Percentiles rank a stretch among this genome's conserved stretches.
Conservation (phyloP, 2,113 vertebrate species). For the Embiotoca jacksoni region DNA sequence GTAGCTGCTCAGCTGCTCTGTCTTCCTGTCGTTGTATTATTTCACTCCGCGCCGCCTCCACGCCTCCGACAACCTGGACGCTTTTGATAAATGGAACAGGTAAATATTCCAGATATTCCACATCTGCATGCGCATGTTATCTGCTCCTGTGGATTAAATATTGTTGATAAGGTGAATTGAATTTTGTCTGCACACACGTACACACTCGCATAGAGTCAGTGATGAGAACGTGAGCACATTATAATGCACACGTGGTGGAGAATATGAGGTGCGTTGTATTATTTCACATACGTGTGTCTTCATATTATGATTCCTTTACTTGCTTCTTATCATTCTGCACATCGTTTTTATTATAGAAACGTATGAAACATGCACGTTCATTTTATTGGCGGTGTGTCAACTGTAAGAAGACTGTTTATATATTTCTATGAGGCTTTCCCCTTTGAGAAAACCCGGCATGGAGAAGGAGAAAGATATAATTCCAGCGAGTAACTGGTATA, state of each 20-base stretch:
- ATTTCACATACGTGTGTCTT: not conserved
- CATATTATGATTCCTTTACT: not conserved
- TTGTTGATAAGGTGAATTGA: constrained; percentile 54
- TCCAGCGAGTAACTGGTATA: no score
- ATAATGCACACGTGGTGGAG: not conserved
- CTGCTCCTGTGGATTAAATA: constrained; percentile 40
- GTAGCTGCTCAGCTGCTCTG: not conserved
- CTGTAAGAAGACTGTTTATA: not conserved
- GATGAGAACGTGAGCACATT: constrained; percentile 5
- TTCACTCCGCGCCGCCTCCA: not conserved
- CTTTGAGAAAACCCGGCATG: no score
- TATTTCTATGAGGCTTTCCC: no score
- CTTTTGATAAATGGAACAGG: constrained; percentile 47
- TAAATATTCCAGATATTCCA: constrained; percentile 41
- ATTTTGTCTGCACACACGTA: constrained; percentile 12
- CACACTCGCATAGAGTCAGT: not conserved
- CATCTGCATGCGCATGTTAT: constrained; percentile 32
- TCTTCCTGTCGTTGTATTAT: not conserved
- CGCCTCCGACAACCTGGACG: not conserved
- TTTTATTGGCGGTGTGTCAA: not conserved
- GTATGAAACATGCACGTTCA: no score
- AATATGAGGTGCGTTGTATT: not conserved
- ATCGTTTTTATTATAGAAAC: no score
- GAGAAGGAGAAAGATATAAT: no score
- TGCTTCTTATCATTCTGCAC: not conserved